Percentiles rank a stretch among this genome's conserved stretches.
These are phyloP conservation scores for Hyla sarda DNA, from an alignment of 2,113 vertebrate genomes.

Conservation along the genomic window DNA sequence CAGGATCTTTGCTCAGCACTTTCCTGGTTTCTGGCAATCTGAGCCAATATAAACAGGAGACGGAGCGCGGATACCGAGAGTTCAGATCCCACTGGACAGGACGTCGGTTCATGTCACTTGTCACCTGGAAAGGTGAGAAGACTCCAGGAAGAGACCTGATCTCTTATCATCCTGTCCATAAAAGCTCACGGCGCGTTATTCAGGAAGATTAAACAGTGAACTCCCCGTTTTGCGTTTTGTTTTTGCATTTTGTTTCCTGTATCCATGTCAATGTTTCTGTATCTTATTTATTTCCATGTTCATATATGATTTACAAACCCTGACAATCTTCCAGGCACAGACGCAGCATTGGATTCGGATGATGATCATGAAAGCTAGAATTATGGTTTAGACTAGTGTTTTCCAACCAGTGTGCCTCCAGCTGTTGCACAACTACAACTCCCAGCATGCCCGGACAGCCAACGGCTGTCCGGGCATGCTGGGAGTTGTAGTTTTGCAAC, in stretches of 20 bases:
- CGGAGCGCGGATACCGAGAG: not conserved
- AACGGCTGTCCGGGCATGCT: too few species aligned
- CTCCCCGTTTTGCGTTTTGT: not conserved
- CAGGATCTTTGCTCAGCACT: not conserved
- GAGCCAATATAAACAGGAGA: constrained; percentile 10
- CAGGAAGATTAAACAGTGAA: not conserved
- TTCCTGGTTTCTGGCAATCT: not conserved
- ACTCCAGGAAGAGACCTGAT: not conserved
- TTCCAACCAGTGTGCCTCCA: too few species aligned
- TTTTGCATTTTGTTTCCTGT: not conserved
- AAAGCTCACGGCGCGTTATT: not conserved
- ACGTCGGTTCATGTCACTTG: not conserved
- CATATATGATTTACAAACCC: not conserved
- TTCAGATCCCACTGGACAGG: not conserved
- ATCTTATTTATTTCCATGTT: not conserved
- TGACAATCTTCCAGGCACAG: too few species aligned
- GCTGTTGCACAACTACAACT: too few species aligned
- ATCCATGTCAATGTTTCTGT: not conserved
- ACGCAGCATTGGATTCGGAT: not conserved
- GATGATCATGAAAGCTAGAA: not conserved
- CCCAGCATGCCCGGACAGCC: too few species aligned
- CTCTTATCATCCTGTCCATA: not conserved
- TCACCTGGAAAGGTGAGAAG: not conserved
- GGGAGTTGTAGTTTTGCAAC: too few species aligned
- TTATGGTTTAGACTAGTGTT: not conserved